These are phyloP conservation scores for Malthinus seriepunctatus DNA, from an alignment of 2,888 invertebrate species.

Conservation along the genomic window DNA sequence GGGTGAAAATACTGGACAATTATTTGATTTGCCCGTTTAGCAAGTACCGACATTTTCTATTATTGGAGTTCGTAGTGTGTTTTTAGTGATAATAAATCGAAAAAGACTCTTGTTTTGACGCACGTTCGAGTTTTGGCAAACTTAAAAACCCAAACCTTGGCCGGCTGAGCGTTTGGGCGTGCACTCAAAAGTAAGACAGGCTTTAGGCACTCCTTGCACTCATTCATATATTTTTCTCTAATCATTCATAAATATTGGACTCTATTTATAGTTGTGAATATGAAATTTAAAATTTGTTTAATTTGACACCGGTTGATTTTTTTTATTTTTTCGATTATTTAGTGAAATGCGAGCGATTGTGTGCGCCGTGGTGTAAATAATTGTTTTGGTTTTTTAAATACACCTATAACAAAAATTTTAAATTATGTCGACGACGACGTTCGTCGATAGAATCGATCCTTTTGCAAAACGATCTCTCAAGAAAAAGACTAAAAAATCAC, in stretches of 20 bases:
- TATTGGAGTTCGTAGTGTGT: slow-evolving; percentile 34
- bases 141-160: slow-evolving; percentile 24
- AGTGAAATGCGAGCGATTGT: slow-evolving; percentile 48
- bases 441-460: slow-evolving; percentile 99
- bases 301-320: slow-evolving; percentile 45
- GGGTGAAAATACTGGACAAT: slow-evolving; percentile 54
- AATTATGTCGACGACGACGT: slow-evolving; percentile 80
- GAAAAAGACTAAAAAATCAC: slow-evolving; percentile 98
- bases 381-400: slow-evolving; percentile 4
- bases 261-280: slow-evolving; percentile 41
- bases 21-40: slow-evolving; percentile 50
- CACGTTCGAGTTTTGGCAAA: slow-evolving; percentile 19
- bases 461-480: slow-evolving; percentile 97
- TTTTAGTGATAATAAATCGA: slow-evolving; percentile 36
- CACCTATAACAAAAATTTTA: slow-evolving; percentile 3
- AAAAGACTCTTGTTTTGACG: slow-evolving; percentile 19
- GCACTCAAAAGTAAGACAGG: slow-evolving; percentile 43
- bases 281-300: slow-evolving; percentile 46
- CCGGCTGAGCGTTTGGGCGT: slow-evolving; percentile 49
- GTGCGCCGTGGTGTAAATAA: slow-evolving; percentile 36
- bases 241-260: slow-evolving; percentile 45
- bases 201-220: slow-evolving; percentile 47
- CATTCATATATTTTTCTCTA: slow-evolving; percentile 47
- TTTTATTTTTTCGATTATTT: slow-evolving; percentile 27
- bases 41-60: slow-evolving; percentile 41